Evolutionary conservation across 1,140 invertebrate genomes (phyloP).

Genomic region (Drosophila obscura): DNA sequence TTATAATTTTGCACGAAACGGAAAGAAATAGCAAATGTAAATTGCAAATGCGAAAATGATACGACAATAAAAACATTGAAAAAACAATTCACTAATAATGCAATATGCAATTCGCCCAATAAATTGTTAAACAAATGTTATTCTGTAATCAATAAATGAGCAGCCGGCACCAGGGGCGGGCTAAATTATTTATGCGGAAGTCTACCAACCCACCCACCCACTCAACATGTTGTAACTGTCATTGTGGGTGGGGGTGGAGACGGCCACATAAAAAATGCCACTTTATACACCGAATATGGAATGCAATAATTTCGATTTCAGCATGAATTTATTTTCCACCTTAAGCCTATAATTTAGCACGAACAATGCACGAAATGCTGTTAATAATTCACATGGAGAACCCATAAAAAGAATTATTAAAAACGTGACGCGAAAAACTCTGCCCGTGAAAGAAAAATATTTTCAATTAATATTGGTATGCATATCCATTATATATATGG

Average conservation of each 20-base stretch:
- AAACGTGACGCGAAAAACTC: slow-evolving; percentile 31
- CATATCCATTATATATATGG: not conserved
- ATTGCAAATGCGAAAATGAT: slow-evolving; percentile 51
- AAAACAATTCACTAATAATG: slow-evolving; percentile 61
- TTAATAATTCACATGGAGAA: slow-evolving; percentile 67
- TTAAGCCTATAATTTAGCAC: slow-evolving; percentile 69
- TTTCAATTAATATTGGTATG: slow-evolving; percentile 10
- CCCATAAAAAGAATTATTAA: slow-evolving; percentile 41
- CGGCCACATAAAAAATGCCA: slow-evolving; percentile 19
- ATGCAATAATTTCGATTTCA: slow-evolving; percentile 43
- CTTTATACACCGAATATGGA: slow-evolving; percentile 12
- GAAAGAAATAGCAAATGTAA: slow-evolving; percentile 54
- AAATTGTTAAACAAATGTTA: slow-evolving; percentile 81
- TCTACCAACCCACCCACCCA: slow-evolving; percentile 10
- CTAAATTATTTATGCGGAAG: slow-evolving; percentile 72
- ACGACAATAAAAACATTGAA: slow-evolving; percentile 48
- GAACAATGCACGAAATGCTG: slow-evolving; percentile 51
- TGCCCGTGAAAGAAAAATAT: slow-evolving; percentile 27
- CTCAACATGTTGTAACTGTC: slow-evolving; percentile 74
- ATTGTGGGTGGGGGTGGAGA: slow-evolving; percentile 28
- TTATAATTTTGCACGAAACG: slow-evolving; percentile 57
- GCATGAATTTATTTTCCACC: slow-evolving; percentile 69
- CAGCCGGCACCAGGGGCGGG: slow-evolving; percentile 19
- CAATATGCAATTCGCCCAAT: slow-evolving; percentile 42
- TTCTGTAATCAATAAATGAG: slow-evolving; percentile 78